phyloP scores from a whole-genome alignment of 2,888 invertebrate species.

The Pristionchus fissidentatus region DNA sequence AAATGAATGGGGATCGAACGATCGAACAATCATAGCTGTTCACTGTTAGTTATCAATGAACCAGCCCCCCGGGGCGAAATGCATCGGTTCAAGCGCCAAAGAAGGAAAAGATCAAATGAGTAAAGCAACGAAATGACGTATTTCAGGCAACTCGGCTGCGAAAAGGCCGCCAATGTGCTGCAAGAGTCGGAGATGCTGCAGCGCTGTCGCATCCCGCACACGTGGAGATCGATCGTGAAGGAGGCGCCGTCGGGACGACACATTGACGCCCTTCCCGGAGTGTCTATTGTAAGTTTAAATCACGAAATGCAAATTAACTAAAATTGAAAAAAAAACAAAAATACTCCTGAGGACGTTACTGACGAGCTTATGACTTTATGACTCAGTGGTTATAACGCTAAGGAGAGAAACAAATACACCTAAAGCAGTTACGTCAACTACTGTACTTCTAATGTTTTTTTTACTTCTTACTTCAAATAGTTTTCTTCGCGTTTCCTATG shows the following conservation, averaged over 20 bases:
- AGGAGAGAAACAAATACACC: no score
- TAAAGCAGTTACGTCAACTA: no score
- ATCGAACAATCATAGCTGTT: background rate
- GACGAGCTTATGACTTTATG: no score
- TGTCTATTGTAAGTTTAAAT: slow-evolving; percentile 50
- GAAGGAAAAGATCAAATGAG: background rate
- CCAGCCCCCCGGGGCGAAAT: no score
- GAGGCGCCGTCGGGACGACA: slow-evolving; percentile 66
- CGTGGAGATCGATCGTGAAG: slow-evolving; percentile 64
- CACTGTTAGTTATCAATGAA: background rate
- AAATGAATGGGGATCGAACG: background rate
- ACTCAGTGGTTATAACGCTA: no score
- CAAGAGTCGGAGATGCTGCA: slow-evolving; percentile 61
- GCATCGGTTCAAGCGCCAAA: background rate
- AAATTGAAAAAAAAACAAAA: no score
- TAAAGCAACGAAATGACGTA: background rate
- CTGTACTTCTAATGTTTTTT: no score
- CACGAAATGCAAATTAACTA: no score
- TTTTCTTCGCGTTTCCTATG: no score
- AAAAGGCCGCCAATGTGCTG: slow-evolving; percentile 64
- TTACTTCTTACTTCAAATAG: no score
- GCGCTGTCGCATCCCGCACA: slow-evolving; percentile 56
- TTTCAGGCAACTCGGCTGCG: slow-evolving; percentile 69
- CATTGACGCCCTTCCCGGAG: slow-evolving; percentile 62
- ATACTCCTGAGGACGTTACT: no score